A percentile compares a stretch with the other conserved stretches of the same genome.
Evolutionary conservation across 2,888 invertebrate species (phyloP).

Genomic region (Ametastegia equiseti): DNA sequence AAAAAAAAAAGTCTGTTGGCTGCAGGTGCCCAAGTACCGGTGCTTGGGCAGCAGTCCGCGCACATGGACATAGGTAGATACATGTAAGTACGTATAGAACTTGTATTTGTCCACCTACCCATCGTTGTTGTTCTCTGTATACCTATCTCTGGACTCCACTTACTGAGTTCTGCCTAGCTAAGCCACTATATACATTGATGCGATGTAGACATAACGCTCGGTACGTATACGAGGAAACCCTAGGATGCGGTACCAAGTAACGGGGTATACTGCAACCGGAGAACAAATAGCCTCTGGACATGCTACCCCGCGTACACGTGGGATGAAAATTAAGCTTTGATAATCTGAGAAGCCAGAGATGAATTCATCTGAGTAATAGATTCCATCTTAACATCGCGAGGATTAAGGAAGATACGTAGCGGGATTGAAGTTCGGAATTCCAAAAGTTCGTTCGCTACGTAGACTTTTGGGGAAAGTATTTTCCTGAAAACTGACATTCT

Average conservation of each 20-base stretch:
- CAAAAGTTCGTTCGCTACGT: too few species aligned
- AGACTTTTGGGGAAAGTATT: too few species aligned
- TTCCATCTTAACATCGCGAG: not conserved
- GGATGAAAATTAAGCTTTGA: not conserved
- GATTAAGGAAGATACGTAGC: not conserved
- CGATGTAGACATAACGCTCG: not conserved
- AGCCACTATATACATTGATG: not conserved
- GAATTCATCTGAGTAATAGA: not conserved
- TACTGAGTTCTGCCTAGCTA: not conserved
- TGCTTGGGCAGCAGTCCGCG: not conserved
- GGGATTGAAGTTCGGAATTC: too few species aligned
- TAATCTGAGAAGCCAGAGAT: not conserved
- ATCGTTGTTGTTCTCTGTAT: not conserved
- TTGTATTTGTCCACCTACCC: not conserved
- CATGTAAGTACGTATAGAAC: not conserved
- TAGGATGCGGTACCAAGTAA: slow-evolving; percentile 5
- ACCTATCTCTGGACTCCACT: not conserved
- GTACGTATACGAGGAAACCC: not conserved
- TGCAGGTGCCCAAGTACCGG: slow-evolving; percentile 43
- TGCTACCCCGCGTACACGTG: slow-evolving; percentile 28
- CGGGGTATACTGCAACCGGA: not conserved
- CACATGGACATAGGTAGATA: not conserved
- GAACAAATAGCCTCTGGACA: slow-evolving; percentile 39
- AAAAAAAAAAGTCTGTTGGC: slow-evolving; percentile 46
- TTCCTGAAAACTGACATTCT: too few species aligned